phyloP scores from a whole-genome alignment of 2,113 vertebrate species.

The Prietella phreatophila region DNA sequence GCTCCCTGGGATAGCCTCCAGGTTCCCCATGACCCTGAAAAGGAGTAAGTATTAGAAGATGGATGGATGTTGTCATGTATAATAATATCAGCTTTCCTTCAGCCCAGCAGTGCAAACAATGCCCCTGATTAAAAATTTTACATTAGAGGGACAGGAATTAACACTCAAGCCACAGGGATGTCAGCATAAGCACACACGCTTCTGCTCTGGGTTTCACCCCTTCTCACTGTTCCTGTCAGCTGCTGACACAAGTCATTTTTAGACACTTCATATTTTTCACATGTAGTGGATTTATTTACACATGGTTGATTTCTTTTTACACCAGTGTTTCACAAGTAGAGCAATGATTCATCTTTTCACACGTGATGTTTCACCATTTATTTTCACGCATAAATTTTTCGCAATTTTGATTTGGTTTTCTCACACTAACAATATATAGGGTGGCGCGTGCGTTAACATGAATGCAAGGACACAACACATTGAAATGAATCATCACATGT shows the following conservation, averaged over 20 bases:
- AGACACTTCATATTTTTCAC: neutral
- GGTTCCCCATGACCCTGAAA: too few species aligned
- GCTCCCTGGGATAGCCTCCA: too few species aligned
- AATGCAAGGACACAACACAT: neutral
- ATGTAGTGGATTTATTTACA: neutral
- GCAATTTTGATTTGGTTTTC: neutral
- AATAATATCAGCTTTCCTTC: slow-evolving; percentile 16
- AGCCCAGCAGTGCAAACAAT: neutral
- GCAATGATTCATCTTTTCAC: neutral
- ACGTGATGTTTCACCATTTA: neutral
- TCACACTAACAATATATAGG: neutral
- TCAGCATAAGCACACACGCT: neutral
- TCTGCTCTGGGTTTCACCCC: slow-evolving; percentile 23
- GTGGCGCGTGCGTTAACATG: neutral
- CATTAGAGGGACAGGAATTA: slow-evolving; percentile 13
- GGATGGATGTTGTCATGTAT: too few species aligned
- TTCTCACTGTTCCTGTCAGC: slow-evolving; percentile 8
- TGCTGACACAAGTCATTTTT: neutral
- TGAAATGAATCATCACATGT: neutral
- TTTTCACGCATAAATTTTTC: neutral
- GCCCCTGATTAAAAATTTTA: slow-evolving; percentile 1
- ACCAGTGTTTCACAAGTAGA: neutral
- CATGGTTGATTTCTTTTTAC: neutral
- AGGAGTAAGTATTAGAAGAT: too few species aligned
- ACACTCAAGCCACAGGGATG: neutral